These are phyloP conservation scores for Polyergus mexicanus DNA, from an alignment of 1,140 invertebrate species.

Conservation along the genomic window DNA sequence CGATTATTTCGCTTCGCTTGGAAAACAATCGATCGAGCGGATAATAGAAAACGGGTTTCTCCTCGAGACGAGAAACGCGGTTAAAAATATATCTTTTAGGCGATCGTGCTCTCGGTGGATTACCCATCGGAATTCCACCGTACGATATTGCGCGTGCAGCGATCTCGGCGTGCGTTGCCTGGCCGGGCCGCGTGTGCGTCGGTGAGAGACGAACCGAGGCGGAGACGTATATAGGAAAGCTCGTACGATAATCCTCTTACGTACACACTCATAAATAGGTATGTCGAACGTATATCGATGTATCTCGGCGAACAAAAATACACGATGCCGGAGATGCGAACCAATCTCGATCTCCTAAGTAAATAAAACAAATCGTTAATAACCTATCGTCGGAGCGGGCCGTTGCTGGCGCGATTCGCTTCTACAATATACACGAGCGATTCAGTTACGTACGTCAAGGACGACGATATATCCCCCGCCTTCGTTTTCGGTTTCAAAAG, in stretches of 20 bases:
- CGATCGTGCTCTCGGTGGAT: neutral
- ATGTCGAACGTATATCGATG: constrained; percentile 37
- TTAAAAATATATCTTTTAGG: constrained; percentile 49
- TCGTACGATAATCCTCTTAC: constrained; percentile 44
- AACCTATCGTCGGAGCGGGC: constrained; percentile 33
- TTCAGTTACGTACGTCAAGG: constrained; percentile 27
- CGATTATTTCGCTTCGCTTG: neutral
- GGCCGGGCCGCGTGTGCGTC: neutral
- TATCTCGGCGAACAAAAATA: constrained; percentile 59
- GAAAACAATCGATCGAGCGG: neutral
- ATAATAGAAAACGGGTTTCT: neutral
- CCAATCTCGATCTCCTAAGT: constrained; percentile 54
- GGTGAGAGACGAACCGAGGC: neutral
- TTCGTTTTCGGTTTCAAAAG: constrained; percentile 7
- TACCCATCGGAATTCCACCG: constrained; percentile 42
- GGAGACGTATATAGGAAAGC: constrained; percentile 6
- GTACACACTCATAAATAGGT: constrained; percentile 28
- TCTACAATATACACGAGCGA: constrained; percentile 35
- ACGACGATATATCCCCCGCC: neutral
- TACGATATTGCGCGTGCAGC: constrained; percentile 41
- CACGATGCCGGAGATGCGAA: constrained; percentile 37
- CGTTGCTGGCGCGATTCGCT: constrained; percentile 20
- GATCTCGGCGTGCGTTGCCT: constrained; percentile 31
- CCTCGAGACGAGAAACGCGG: neutral
- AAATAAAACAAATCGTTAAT: constrained; percentile 62